A percentile compares a stretch with the other conserved stretches of the same genome.
Evolutionary conservation across 2,113 vertebrate species (phyloP).

Genomic region (Cavia aperea): DNA sequence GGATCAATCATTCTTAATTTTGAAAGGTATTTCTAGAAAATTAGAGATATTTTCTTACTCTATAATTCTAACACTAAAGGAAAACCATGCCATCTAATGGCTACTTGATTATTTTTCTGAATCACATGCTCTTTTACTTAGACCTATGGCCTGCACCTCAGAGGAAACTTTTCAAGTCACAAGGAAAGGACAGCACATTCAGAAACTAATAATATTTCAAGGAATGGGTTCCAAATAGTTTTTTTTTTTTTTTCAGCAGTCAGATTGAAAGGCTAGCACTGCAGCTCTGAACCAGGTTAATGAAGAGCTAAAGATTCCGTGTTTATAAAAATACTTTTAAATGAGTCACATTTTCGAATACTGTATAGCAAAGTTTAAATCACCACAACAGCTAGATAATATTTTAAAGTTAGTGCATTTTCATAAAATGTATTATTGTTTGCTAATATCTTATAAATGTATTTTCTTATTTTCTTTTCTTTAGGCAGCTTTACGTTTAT

Average conservation of each 20-base stretch:
- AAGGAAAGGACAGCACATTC: not conserved
- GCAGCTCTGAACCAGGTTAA: not conserved
- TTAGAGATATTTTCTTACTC: not conserved
- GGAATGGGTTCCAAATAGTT: not conserved
- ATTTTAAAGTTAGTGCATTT: not conserved
- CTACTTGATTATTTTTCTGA: not conserved
- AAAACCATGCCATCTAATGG: slow-evolving; percentile 27
- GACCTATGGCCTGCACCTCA: not conserved
- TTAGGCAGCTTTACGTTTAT: not conserved
- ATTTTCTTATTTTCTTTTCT: not conserved
- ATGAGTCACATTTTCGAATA: not conserved
- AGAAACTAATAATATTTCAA: not conserved
- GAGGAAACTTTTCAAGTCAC: not conserved
- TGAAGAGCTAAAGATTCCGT: not conserved
- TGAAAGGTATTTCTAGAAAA: not conserved
- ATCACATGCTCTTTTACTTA: not conserved
- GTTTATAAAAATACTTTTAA: not conserved
- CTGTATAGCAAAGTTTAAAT: not conserved
- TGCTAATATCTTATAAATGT: not conserved
- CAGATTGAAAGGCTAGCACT: not conserved
- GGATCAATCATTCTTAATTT: not conserved
- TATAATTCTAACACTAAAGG: not conserved
- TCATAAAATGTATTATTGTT: slow-evolving; percentile 7
- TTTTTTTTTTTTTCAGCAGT: not conserved
- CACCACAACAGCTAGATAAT: not conserved